Percentiles rank a stretch among this genome's conserved stretches.
phyloP scores from a whole-genome alignment of 92 coral and sea anemone species.

The Siderastrea radians region DNA sequence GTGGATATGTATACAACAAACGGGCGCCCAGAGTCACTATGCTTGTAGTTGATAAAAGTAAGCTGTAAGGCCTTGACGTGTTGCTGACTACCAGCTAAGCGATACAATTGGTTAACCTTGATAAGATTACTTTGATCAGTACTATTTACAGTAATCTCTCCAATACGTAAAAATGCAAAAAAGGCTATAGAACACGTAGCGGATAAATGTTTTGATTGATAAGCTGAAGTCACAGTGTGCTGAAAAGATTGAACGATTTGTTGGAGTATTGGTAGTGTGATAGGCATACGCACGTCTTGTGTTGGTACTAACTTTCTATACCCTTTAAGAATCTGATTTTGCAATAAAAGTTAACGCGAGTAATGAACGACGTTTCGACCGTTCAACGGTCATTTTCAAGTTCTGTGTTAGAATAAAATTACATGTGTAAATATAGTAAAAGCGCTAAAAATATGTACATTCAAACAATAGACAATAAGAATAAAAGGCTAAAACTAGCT shows the following conservation, averaged over 20 bases:
- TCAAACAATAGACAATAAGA: too few species aligned
- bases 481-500: too few species aligned
- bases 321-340: too few species aligned
- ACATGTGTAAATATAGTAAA: too few species aligned
- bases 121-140: not conserved
- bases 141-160: not conserved
- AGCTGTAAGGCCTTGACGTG: not conserved
- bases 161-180: not conserved
- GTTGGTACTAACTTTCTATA: not conserved
- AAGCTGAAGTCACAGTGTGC: not conserved
- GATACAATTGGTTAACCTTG: not conserved
- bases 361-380: too few species aligned
- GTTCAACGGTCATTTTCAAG: too few species aligned
- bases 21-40: not conserved
- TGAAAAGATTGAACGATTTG: constrained; percentile 1
- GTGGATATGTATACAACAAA: not conserved
- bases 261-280: not conserved
- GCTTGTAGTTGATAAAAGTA: not conserved
- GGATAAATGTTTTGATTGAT: not conserved
- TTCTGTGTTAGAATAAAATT: too few species aligned
- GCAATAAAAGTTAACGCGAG: too few species aligned
- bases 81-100: not conserved
- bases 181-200: constrained; percentile 4
- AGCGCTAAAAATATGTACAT: too few species aligned
- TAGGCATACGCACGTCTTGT: constrained; percentile 12